These are phyloP conservation scores for Seira musarum DNA, from an alignment of 2,888 invertebrate species.

Conservation along the genomic window DNA sequence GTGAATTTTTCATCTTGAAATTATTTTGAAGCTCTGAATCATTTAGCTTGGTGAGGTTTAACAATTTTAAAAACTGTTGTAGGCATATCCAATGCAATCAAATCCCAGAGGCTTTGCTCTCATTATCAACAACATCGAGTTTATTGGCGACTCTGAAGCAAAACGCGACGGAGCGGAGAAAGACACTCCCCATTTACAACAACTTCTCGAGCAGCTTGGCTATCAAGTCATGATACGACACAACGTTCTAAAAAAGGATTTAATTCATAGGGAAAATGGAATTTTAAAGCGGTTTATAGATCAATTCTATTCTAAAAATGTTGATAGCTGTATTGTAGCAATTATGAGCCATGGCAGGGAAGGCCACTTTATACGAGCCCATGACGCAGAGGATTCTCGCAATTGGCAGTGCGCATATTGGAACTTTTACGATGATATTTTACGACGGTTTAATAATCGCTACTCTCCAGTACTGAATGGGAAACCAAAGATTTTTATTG, in stretches of 20 bases:
- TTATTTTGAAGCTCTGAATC: no score
- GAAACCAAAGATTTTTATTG: constrained; percentile 67
- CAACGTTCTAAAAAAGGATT: constrained; percentile 49
- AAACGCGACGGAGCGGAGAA: constrained; percentile 63
- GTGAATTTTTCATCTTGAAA: constrained; percentile 19
- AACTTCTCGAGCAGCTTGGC: constrained; percentile 55
- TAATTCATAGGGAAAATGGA: constrained; percentile 50
- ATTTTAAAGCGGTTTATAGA: constrained; percentile 59
- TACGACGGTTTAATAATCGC: constrained; percentile 63
- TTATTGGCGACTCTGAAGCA: constrained; percentile 46
- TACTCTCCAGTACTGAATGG: constrained; percentile 56
- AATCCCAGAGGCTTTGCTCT: constrained; percentile 62
- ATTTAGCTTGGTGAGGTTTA: no score
- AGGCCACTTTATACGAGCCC: constrained; percentile 47
- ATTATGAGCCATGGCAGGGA: constrained; percentile 68
- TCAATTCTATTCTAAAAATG: constrained; percentile 45
- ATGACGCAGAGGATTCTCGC: constrained; percentile 52
- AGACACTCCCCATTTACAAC: constrained; percentile 55
- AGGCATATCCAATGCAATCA: constrained; percentile 65
- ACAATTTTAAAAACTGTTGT: no score
- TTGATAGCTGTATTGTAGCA: constrained; percentile 65
- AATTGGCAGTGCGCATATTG: constrained; percentile 27
- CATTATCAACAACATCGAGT: constrained; percentile 66
- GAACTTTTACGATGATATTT: constrained; percentile 62
- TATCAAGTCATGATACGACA: constrained; percentile 53